Conservation (phyloP, 2,113 vertebrate genomes). For the Tauraco erythrolophus region DNA sequence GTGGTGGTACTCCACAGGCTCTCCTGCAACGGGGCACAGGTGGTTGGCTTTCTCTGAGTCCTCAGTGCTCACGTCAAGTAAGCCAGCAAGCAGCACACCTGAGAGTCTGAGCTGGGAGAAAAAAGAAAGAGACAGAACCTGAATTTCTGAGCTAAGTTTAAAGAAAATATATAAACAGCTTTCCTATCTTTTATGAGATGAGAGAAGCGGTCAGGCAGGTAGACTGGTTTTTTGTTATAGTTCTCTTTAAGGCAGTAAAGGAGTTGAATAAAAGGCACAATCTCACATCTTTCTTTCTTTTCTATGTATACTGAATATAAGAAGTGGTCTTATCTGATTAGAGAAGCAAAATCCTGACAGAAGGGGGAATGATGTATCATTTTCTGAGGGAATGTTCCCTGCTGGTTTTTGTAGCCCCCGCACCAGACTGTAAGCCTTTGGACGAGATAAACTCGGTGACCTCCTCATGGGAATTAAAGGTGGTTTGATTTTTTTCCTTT, state of each 20-base stretch:
- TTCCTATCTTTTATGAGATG: neutral
- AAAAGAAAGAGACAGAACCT: neutral
- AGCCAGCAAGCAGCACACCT: neutral
- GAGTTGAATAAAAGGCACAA: neutral
- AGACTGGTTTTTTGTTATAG: neutral
- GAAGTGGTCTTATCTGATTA: conserved; percentile 1
- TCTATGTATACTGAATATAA: neutral
- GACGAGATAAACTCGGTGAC: conserved; percentile 35
- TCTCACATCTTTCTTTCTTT: neutral
- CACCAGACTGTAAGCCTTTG: conserved; percentile 27
- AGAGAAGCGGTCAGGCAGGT: neutral
- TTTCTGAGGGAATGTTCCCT: neutral
- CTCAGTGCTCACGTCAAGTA: neutral
- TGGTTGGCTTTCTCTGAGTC: neutral
- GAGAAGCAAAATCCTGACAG: conserved; percentile 23
- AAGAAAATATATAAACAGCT: neutral
- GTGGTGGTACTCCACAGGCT: neutral
- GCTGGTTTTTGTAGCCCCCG: neutral
- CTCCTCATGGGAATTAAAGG: conserved; percentile 22
- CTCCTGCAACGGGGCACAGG: neutral
- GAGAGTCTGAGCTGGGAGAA: neutral
- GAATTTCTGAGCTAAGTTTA: neutral
- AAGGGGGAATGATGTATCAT: neutral
- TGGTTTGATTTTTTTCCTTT: neutral
- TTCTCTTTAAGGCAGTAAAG: neutral